Evolutionary conservation across 2,888 invertebrate genomes (phyloP).

Genomic region (Meganola albula): DNA sequence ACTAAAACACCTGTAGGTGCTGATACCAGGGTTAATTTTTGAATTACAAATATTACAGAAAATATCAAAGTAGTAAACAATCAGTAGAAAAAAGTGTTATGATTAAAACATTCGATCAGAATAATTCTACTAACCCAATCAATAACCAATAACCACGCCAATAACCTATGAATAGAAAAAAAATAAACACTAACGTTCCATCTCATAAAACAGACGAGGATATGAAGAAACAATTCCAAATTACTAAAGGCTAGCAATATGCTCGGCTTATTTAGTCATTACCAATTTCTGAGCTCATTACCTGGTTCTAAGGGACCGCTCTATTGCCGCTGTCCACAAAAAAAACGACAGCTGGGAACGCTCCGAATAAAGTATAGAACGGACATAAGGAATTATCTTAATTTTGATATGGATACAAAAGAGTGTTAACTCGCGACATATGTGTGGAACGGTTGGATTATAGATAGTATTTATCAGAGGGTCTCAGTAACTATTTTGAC

Average conservation of each 20-base stretch:
- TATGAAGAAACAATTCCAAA: conserved; percentile 54
- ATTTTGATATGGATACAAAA: conserved; percentile 74
- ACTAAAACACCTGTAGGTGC: no score
- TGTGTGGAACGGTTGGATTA: conserved; percentile 44
- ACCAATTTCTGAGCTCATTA: conserved; percentile 69
- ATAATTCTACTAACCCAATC: conserved; percentile 11
- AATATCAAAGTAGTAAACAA: no score
- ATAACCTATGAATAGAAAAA: conserved; percentile 15
- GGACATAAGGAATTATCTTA: conserved; percentile 73
- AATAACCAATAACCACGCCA: conserved; percentile 16
- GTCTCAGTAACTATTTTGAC: conserved; percentile 18
- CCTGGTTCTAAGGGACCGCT: conserved; percentile 57
- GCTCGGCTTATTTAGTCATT: conserved; percentile 64
- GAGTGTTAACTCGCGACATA: conserved; percentile 69
- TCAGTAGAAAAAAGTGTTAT: no score
- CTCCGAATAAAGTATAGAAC: conserved; percentile 65
- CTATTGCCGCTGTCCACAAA: conserved; percentile 59
- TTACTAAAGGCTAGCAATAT: conserved; percentile 44
- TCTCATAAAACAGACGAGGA: conserved; percentile 41
- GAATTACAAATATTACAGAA: no score
- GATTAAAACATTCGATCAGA: no score
- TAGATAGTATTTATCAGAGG: conserved; percentile 35
- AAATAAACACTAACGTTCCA: conserved; percentile 33
- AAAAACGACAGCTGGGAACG: conserved; percentile 63
- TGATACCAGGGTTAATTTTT: no score